These are phyloP conservation scores for Solenodon paradoxus DNA, from an alignment of 2,113 vertebrate genomes.

Conservation along the genomic window DNA sequence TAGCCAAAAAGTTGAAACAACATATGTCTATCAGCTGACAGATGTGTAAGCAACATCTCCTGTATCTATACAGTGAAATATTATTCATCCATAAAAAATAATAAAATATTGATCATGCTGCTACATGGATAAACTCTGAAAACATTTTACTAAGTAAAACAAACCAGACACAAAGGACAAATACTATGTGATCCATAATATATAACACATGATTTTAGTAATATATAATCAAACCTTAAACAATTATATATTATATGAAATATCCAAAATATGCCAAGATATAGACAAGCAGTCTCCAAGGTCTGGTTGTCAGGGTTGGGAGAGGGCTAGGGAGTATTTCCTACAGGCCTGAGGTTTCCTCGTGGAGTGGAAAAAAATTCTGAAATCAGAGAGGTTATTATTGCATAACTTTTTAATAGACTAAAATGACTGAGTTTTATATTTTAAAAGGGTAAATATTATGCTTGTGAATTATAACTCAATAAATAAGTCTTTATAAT, in stretches of 20 bases:
- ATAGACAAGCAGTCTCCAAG: background rate
- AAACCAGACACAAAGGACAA: background rate
- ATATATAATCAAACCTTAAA: no score
- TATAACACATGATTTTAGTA: no score
- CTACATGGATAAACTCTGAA: background rate
- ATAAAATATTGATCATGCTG: background rate
- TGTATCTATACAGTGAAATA: background rate
- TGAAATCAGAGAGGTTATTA: background rate
- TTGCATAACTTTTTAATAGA: background rate
- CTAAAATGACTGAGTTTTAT: background rate
- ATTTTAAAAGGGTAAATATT: background rate
- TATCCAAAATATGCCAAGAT: background rate
- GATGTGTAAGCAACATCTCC: background rate
- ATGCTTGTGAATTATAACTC: background rate
- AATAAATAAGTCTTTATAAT: constrained; percentile 5
- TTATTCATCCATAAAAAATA: background rate
- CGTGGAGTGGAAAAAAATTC: background rate
- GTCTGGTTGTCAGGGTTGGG: background rate
- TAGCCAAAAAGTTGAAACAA: background rate
- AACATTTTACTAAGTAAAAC: background rate
- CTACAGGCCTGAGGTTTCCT: background rate
- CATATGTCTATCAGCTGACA: background rate
- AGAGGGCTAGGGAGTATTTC: background rate
- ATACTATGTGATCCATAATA: background rate
- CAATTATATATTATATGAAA: no score